phyloP scores from a whole-genome alignment of 1,140 invertebrate species.

The Drosophila busckii region DNA sequence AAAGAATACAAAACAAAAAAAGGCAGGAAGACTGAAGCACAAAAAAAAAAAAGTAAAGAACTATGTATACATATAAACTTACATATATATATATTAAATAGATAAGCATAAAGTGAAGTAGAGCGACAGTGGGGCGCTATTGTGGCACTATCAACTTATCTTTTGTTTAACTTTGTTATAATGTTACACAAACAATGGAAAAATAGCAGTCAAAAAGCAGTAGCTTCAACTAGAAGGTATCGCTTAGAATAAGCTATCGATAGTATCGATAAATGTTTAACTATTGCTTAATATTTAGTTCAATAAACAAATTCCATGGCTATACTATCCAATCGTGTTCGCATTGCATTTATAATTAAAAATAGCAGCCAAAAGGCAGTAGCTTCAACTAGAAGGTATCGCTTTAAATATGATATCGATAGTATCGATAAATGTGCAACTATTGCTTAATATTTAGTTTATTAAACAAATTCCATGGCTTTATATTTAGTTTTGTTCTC shows the following conservation, averaged over 20 bases:
- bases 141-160: slow-evolving; percentile 71
- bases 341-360: no score
- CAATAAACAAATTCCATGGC: no score
- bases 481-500: no score
- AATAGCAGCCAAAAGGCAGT: no score
- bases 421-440: no score
- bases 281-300: no score
- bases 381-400: no score
- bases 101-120: slow-evolving; percentile 43
- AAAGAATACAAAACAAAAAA: slow-evolving; percentile 21
- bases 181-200: slow-evolving; percentile 70
- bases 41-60: slow-evolving; percentile 9
- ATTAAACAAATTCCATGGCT: no score
- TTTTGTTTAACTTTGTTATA: slow-evolving; percentile 75
- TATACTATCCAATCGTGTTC: no score
- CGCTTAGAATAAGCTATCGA: not conserved
- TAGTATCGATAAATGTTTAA: no score
- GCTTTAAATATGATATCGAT: no score
- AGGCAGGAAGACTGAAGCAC: slow-evolving; percentile 23
- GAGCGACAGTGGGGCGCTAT: slow-evolving; percentile 44
- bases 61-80: not conserved
- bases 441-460: no score
- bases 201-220: slow-evolving; percentile 7
- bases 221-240: not conserved
- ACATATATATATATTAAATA: slow-evolving; percentile 49